These are phyloP conservation scores for Sebastiscus albofasciatus DNA, from an alignment of 2,797 vertebrate genomes.

Conservation along the genomic window DNA sequence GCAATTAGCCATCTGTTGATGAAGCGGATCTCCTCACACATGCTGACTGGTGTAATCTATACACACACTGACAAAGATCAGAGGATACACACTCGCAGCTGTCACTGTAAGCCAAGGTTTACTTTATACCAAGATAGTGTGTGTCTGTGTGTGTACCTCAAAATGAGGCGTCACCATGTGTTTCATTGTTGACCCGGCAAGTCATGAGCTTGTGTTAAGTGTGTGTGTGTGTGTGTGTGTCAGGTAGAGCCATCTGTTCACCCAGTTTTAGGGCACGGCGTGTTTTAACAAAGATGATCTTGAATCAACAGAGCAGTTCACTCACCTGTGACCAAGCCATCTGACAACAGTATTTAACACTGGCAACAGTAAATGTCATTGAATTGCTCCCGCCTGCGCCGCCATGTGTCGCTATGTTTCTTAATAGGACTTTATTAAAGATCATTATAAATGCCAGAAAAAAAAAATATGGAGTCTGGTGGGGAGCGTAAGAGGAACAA, in stretches of 20 bases:
- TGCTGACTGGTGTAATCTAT: slow-evolving; percentile 48
- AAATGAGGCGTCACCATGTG: slow-evolving; percentile 40
- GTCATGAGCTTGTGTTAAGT: slow-evolving; percentile 4
- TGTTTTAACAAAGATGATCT: slow-evolving; percentile 45
- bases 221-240: slow-evolving; percentile 30
- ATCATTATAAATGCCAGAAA: background rate
- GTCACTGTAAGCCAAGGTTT: slow-evolving; percentile 28
- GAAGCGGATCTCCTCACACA: slow-evolving; percentile 47
- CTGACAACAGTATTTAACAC: slow-evolving; percentile 60
- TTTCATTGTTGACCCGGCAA: slow-evolving; percentile 43
- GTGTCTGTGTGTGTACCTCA: slow-evolving; percentile 6
- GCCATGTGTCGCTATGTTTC: background rate
- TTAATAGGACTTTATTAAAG: slow-evolving; percentile 23
- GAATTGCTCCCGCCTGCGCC: slow-evolving; percentile 16
- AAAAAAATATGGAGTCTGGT: background rate
- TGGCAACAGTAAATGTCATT: slow-evolving; percentile 36
- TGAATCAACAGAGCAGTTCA: slow-evolving; percentile 38
- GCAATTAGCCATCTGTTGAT: slow-evolving; percentile 73
- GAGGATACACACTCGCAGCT: slow-evolving; percentile 48
- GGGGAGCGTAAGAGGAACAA: background rate
- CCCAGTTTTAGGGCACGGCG: background rate
- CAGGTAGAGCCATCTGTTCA: slow-evolving; percentile 59
- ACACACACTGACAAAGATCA: slow-evolving; percentile 53
- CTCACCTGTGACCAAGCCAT: slow-evolving; percentile 64
- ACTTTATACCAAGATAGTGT: background rate